Evolutionary conservation across 2,888 invertebrate species (phyloP), one percentile per base, ranked within the genome.

Genomic region (Chromoteleia sp.): DNA sequence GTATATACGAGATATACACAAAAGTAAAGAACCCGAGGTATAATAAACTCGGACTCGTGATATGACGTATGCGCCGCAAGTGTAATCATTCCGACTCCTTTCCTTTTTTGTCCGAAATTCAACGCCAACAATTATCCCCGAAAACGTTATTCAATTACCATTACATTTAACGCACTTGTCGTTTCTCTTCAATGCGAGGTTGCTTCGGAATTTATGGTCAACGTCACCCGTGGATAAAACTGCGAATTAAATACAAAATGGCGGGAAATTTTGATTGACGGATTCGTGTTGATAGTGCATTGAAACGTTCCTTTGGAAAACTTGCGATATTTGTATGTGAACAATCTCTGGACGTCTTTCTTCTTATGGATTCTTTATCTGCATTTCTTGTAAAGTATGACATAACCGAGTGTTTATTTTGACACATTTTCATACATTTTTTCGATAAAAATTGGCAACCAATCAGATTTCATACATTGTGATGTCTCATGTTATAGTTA

Each of bases 11-110:
- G 73, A 50, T 50, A 54, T 48, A 71, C 52, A 73, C 77, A 75
- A 81, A 80, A 68, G 70, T 58, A 63, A 68, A 68, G 48, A 61
- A 73, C 52, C 39, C 59, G 36, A 30, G 70, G 70, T 61, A 63
- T 61, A 67, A 71, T 70, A 77, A 77, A 70, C 56, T 63, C 19
- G n/a, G 39, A 50, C 52, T 54, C 58, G 68, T 43, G 63, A 52
- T 61, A 61, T 52, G 56, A 54, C 70, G 68, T 67, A 59, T 43
- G 41, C 29, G 39, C 67, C 30, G 68, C 52, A 59, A 67, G 54
- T 58, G 74, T 17, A 61, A 73, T 73, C 78, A 30, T 41, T 54
- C 43, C 59, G 39, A 70, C 21, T 65, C 17, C 43, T 33, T 41
- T 50, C 61, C 43, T 36, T 67, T 65, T 73, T 59, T 45, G 65